These are phyloP conservation scores for Ceratosolen solmsi DNA, from an alignment of 1,140 invertebrate genomes.

Conservation along the genomic window DNA sequence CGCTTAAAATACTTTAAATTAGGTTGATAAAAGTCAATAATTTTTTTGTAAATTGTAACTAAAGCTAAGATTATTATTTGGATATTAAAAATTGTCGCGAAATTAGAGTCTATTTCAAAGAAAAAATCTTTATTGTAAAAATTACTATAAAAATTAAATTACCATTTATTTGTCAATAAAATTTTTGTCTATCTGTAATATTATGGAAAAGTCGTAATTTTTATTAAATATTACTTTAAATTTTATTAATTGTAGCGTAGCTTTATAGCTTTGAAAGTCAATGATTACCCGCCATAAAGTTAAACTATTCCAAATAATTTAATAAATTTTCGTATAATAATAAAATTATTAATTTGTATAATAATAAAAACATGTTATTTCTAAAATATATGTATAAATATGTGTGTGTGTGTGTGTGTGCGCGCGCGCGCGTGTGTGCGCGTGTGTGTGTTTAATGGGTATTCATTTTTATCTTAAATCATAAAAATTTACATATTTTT, in stretches of 20 bases:
- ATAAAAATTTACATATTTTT: constrained; percentile 23
- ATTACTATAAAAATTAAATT: background rate
- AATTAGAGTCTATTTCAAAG: too few relatives aligned
- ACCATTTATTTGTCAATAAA: background rate
- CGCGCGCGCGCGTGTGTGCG: too few relatives aligned
- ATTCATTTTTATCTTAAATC: constrained; percentile 14
- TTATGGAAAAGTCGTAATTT: constrained; percentile 4
- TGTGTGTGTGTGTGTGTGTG: too few relatives aligned
- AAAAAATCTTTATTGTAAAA: too few relatives aligned
- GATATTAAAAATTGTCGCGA: too few relatives aligned
- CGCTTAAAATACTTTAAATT: too few relatives aligned
- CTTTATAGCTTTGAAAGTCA: constrained; percentile 13
- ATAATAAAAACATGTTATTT: constrained; percentile 16
- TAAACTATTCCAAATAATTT: constrained; percentile 10
- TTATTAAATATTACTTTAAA: constrained; percentile 13
- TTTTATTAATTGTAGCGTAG: constrained; percentile 7
- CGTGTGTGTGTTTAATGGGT: background rate
- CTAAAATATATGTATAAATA: background rate
- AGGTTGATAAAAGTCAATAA: too few relatives aligned
- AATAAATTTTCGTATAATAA: constrained; percentile 20
- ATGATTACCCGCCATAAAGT: background rate
- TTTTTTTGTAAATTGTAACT: too few relatives aligned
- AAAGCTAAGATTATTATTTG: too few relatives aligned
- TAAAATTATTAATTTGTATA: constrained; percentile 23
- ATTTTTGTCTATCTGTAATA: background rate